Conservation (phyloP, 2,888 invertebrate species). For the Helleia helle region DNA sequence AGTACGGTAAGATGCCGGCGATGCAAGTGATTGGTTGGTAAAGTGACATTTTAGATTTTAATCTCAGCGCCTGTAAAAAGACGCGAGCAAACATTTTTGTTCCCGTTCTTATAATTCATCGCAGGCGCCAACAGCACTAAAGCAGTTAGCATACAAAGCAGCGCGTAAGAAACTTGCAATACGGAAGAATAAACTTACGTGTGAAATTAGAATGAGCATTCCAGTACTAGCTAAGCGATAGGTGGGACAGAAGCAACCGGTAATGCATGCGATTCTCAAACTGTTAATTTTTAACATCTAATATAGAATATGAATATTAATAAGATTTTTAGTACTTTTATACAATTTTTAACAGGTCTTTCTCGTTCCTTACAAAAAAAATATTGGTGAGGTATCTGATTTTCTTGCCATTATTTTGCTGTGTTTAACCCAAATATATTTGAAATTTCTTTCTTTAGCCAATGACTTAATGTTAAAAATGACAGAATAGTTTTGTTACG, state of each 20-base stretch:
- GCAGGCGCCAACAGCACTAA: too few relatives aligned
- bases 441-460: slow-evolving; percentile 16
- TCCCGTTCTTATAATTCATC: too few relatives aligned
- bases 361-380: slow-evolving; percentile 18
- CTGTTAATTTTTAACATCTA: neutral
- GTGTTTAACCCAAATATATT: slow-evolving; percentile 20
- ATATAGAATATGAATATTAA: neutral
- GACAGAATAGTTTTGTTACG: slow-evolving; percentile 11
- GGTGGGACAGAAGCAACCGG: slow-evolving; percentile 8
- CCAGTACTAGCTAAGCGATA: slow-evolving; percentile 7
- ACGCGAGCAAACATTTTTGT: too few relatives aligned
- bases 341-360: slow-evolving; percentile 14
- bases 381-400: slow-evolving; percentile 16
- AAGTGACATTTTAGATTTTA: too few relatives aligned
- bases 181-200: slow-evolving; percentile 6
- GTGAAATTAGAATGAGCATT: slow-evolving; percentile 6
- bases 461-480: slow-evolving; percentile 9
- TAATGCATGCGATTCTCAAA: slow-evolving; percentile 12
- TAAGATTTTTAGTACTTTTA: neutral
- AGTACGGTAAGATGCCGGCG: too few relatives aligned
- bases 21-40: too few relatives aligned
- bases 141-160: too few relatives aligned
- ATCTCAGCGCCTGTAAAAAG: too few relatives aligned
- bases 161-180: neutral
- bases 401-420: slow-evolving; percentile 19